These are phyloP conservation scores for Lochmaea crataegi DNA, from an alignment of 2,888 invertebrate species.

Conservation along the genomic window DNA sequence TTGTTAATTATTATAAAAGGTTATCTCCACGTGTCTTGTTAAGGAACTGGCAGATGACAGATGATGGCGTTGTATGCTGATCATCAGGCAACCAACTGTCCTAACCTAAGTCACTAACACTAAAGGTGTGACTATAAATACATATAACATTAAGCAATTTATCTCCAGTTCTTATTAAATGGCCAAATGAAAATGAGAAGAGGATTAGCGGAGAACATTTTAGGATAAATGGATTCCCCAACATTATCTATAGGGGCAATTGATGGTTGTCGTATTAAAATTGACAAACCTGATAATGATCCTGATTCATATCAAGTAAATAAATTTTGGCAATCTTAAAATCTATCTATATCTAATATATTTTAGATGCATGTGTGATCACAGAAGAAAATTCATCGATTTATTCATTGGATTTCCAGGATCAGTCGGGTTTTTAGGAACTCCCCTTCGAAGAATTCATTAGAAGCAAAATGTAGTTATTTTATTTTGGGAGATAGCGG, in stretches of 20 bases:
- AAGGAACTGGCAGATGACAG: too few relatives aligned
- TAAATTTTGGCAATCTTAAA: neutral
- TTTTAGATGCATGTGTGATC: constrained; percentile 28
- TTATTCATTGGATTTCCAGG: constrained; percentile 19
- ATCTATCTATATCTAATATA: neutral
- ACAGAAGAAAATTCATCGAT: too few relatives aligned
- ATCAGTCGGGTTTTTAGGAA: constrained; percentile 19
- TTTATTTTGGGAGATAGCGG: too few relatives aligned
- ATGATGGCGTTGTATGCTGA: too few relatives aligned
- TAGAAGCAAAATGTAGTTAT: neutral
- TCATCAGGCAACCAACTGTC: too few relatives aligned
- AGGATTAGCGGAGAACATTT: constrained; percentile 7
- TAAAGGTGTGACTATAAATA: neutral
- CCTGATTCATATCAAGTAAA: constrained; percentile 36
- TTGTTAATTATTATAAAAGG: too few relatives aligned
- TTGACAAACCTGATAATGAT: constrained; percentile 31
- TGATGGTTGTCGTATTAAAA: constrained; percentile 36
- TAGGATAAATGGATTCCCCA: constrained; percentile 29
- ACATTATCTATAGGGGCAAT: neutral
- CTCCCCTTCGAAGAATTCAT: neutral
- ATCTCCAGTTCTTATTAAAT: constrained; percentile 19
- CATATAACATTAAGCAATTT: constrained; percentile 21
- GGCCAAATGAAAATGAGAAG: constrained; percentile 18
- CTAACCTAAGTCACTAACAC: constrained; percentile 2
- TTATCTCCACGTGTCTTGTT: too few relatives aligned